These are phyloP conservation scores for Agelastica alni DNA, from an alignment of 2,888 invertebrate genomes.

Conservation along the genomic window DNA sequence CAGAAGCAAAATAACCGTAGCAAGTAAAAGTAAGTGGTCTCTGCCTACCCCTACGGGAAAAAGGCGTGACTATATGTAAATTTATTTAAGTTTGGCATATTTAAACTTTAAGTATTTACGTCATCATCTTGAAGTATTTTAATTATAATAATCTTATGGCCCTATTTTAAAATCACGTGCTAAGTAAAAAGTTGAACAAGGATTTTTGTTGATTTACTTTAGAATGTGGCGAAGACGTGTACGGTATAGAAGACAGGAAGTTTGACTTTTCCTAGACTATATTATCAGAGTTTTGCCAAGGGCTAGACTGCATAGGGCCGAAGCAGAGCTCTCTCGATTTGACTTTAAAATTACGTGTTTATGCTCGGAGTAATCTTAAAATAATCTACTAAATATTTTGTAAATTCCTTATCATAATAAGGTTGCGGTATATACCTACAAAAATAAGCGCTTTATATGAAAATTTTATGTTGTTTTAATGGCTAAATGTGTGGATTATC, in stretches of 20 bases:
- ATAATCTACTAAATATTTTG: constrained; percentile 31
- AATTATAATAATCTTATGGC: no score
- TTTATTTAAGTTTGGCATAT: no score
- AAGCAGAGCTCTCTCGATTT: constrained; percentile 19
- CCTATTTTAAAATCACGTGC: no score
- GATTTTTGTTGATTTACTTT: no score
- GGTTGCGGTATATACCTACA: constrained; percentile 18
- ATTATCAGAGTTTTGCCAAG: constrained; percentile 12
- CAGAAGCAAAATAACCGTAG: no score
- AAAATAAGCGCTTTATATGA: constrained; percentile 30
- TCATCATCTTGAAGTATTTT: no score
- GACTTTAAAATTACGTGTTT: constrained; percentile 33
- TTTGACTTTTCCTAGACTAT: constrained; percentile 6
- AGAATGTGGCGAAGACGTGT: no score
- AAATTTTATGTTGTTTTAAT: constrained; percentile 33
- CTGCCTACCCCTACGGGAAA: no score
- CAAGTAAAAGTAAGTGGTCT: no score
- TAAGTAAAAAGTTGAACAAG: no score
- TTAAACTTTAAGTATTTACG: no score
- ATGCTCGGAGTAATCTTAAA: constrained; percentile 29
- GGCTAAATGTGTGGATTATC: constrained; percentile 26
- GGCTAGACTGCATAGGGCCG: constrained; percentile 12
- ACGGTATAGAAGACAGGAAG: background rate
- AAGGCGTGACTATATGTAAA: no score
- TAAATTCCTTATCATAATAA: constrained; percentile 29